Evolutionary conservation across 2,797 vertebrate genomes (phyloP).

Genomic region (Staurois parvus): DNA sequence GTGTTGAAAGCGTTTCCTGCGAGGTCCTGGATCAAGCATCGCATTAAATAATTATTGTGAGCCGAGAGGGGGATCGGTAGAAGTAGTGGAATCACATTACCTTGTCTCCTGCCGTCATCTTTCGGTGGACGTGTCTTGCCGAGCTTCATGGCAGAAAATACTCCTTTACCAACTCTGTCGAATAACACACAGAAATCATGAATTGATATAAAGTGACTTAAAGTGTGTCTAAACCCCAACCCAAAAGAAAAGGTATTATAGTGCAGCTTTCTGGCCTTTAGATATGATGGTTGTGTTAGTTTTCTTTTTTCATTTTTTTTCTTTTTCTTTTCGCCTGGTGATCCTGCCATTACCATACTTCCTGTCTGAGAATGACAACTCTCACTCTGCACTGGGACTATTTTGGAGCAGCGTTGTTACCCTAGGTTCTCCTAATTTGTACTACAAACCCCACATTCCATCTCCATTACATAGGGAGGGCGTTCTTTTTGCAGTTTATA

Average conservation of each 20-base stretch:
- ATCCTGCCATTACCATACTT: background rate
- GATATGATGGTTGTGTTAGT: too few species aligned
- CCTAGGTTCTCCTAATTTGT: too few species aligned
- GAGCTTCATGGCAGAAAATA: conserved; percentile 97
- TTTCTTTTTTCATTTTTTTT: too few species aligned
- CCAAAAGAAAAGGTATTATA: too few species aligned
- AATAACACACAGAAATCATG: background rate
- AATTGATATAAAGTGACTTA: too few species aligned
- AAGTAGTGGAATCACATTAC: conserved; percentile 68
- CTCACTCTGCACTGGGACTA: background rate
- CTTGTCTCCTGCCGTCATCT: conserved; percentile 87
- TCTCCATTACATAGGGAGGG: too few species aligned
- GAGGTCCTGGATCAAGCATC: background rate
- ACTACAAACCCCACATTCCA: too few species aligned
- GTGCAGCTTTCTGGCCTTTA: too few species aligned
- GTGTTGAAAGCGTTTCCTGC: background rate
- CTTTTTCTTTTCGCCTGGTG: too few species aligned
- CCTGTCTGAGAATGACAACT: background rate
- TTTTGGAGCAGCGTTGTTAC: too few species aligned
- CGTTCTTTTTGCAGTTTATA: too few species aligned
- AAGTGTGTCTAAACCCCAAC: too few species aligned
- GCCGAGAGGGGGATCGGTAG: background rate
- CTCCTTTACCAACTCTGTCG: conserved; percentile 89
- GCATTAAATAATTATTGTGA: background rate
- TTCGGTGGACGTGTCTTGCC: conserved; percentile 87